These are phyloP conservation scores for Grus americana DNA, from an alignment of 2,113 vertebrate genomes.

Conservation along the genomic window DNA sequence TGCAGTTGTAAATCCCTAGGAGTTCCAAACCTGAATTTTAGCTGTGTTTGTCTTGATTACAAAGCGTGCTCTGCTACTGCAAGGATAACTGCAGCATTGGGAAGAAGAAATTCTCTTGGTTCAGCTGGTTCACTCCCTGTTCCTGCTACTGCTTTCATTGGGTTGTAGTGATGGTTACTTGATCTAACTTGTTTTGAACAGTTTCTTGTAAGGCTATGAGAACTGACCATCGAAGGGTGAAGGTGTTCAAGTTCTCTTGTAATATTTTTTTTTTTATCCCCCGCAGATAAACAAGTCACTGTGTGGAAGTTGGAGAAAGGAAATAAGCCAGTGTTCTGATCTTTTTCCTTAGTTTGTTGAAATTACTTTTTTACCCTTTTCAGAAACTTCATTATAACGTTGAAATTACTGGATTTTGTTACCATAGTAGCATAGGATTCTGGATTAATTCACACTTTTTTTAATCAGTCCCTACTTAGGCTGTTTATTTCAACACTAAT, in stretches of 20 bases:
- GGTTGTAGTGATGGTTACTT: background rate
- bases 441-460: background rate
- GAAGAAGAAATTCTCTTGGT: background rate
- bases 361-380: background rate
- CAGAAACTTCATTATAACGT: background rate
- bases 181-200: background rate
- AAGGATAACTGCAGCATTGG: background rate
- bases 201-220: background rate
- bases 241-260: background rate
- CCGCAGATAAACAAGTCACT: background rate
- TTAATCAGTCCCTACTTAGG: background rate
- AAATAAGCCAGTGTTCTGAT: background rate
- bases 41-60: background rate
- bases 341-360: background rate
- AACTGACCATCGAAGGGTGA: background rate
- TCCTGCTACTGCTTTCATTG: background rate
- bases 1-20: background rate
- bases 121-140: background rate
- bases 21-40: background rate
- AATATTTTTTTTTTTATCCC: background rate
- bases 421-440: background rate
- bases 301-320: background rate
- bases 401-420: background rate
- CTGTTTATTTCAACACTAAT: background rate
- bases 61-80: fast-evolving